Conservation (phyloP, 2,888 invertebrate species). For the Drosophila demipolita region DNA sequence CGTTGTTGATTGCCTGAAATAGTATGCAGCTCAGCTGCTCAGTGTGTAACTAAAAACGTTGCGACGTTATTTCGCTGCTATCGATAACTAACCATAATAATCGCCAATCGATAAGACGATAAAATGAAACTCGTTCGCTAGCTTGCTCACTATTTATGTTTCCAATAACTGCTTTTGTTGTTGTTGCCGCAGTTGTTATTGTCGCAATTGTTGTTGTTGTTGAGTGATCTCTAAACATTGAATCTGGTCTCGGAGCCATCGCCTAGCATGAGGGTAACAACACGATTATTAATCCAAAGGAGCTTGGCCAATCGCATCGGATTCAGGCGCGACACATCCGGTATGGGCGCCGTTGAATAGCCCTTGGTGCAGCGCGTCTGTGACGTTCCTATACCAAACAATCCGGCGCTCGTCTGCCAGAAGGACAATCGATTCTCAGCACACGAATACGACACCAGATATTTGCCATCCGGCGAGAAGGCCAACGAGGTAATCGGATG, state of each 20-base stretch:
- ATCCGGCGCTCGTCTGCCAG: constrained; percentile 98
- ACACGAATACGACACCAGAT: constrained; percentile 97
- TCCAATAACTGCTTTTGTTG: constrained; percentile 13
- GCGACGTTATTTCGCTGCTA: constrained; percentile 43
- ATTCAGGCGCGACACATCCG: constrained; percentile 93
- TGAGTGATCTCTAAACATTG: constrained; percentile 87
- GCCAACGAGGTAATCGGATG: constrained; percentile 96
- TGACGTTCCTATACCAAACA: constrained; percentile 98
- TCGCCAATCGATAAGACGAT: constrained; percentile 15
- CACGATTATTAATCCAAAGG: constrained; percentile 97
- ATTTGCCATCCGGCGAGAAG: constrained; percentile 99
- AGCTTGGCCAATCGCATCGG: constrained; percentile 96
- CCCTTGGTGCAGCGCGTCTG: constrained; percentile 98
- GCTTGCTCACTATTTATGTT: background rate
- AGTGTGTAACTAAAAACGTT: constrained; percentile 60
- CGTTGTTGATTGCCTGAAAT: constrained; percentile 70
- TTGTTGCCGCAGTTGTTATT: background rate
- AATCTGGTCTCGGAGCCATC: constrained; percentile 97
- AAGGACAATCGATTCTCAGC: constrained; percentile 97
- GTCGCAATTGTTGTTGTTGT: background rate
- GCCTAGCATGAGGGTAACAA: constrained; percentile 96
- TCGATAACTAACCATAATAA: constrained; percentile 14
- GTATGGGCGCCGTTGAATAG: constrained; percentile 96
- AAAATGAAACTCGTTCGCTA: constrained; percentile 20
- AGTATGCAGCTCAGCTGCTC: constrained; percentile 64